Conservation (phyloP, 2,113 vertebrate genomes). For the Lynx canadensis region DNA sequence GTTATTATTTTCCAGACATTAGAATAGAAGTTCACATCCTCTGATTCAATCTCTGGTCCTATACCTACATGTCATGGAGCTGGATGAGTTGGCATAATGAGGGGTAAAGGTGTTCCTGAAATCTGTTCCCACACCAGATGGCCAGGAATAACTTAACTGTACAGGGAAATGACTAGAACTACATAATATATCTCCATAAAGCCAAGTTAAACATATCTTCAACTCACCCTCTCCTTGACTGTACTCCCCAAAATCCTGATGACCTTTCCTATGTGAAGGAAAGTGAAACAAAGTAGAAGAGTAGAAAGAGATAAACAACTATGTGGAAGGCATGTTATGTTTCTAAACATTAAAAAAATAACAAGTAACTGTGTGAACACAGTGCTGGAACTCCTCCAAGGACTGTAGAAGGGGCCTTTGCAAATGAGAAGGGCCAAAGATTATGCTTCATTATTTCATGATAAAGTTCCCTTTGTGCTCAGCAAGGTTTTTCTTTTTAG, state of each 20-base stretch:
- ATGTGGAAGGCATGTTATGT: neutral
- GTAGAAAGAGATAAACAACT: neutral
- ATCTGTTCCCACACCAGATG: neutral
- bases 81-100: neutral
- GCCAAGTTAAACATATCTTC: neutral
- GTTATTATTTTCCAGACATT: neutral
- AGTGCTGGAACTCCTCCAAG: neutral
- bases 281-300: neutral
- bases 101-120: neutral
- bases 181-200: neutral
- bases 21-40: neutral
- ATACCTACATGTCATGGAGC: neutral
- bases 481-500: neutral
- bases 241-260: neutral
- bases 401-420: neutral
- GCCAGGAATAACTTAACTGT: neutral
- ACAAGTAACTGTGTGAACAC: neutral
- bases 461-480: neutral
- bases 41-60: neutral
- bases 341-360: neutral
- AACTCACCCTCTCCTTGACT: neutral
- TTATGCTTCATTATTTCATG: neutral
- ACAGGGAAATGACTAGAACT: neutral
- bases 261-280: neutral
- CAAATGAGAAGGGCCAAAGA: neutral